Evolutionary conservation across 2,888 invertebrate species (phyloP).

Genomic region (Ditylenchus weischeri): DNA sequence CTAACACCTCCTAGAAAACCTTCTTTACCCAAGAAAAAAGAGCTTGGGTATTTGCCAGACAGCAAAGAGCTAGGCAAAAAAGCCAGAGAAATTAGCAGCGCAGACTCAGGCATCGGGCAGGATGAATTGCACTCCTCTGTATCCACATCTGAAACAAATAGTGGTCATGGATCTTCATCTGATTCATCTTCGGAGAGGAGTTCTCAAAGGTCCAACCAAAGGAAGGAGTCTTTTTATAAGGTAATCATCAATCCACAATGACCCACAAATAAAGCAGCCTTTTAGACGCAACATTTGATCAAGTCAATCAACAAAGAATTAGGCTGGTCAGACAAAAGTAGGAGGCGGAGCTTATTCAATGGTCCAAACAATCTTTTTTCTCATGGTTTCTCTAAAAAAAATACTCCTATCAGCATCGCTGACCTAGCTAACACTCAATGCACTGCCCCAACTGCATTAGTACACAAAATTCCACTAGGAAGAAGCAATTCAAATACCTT

Average conservation of each 20-base stretch:
- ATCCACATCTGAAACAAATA: slow-evolving; percentile 7
- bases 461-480: slow-evolving; percentile 43
- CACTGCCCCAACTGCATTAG: slow-evolving; percentile 32
- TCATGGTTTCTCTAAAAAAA: not conserved
- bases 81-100: not conserved
- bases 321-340: slow-evolving; percentile 22
- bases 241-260: slow-evolving; percentile 12
- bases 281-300: slow-evolving; percentile 35
- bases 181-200: slow-evolving; percentile 36
- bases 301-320: slow-evolving; percentile 29
- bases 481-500: slow-evolving; percentile 39
- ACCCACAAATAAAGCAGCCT: not conserved
- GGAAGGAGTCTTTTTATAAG: slow-evolving; percentile 51
- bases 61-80: not conserved
- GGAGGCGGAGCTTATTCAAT: not conserved
- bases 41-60: not conserved
- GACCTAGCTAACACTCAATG: slow-evolving; percentile 20
- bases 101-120: slow-evolving; percentile 4
- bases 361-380: slow-evolving; percentile 2
- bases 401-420: slow-evolving; percentile 9
- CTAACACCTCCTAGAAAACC: slow-evolving; percentile 12
- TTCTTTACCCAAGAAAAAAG: slow-evolving; percentile 3
- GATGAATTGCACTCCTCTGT: not conserved
- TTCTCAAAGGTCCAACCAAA: slow-evolving; percentile 41
- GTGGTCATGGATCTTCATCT: slow-evolving; percentile 18